phyloP scores from a whole-genome alignment of 2,797 vertebrate species.

The Fistularia commersonii region DNA sequence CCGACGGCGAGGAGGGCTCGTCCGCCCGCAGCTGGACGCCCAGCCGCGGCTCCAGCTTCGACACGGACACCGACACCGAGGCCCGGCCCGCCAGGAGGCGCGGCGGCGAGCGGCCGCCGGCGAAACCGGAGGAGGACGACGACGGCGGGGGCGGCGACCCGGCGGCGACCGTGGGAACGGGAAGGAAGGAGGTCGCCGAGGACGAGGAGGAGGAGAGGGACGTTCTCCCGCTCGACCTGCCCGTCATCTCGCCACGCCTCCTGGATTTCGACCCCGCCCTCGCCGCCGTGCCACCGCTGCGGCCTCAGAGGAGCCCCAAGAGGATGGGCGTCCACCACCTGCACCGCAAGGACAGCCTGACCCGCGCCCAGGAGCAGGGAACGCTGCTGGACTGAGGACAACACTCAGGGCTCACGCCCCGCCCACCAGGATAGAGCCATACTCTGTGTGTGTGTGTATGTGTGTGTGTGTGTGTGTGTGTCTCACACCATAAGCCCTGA shows the following conservation, averaged over 20 bases:
- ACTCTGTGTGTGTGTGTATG: conserved; percentile 31
- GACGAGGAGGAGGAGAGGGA: conserved; percentile 79
- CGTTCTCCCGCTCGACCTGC: conserved; percentile 72
- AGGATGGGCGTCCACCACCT: conserved; percentile 97
- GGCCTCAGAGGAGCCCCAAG: conserved; percentile 90
- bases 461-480: conserved; percentile 17
- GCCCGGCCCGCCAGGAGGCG: conserved; percentile 59
- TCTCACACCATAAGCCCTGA: not conserved
- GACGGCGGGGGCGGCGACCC: conserved; percentile 56
- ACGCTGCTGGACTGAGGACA: conserved; percentile 86
- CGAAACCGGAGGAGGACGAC: conserved; percentile 59
- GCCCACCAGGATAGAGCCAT: conserved; percentile 72
- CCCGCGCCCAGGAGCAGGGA: conserved; percentile 93
- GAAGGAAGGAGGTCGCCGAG: conserved; percentile 37
- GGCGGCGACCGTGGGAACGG: conserved; percentile 49
- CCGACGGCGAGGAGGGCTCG: conserved; percentile 83
- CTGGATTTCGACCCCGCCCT: conserved; percentile 65
- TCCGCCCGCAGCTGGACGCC: conserved; percentile 81
- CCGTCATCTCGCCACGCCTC: conserved; percentile 58
- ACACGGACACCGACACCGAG: conserved; percentile 81
- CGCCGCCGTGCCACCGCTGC: conserved; percentile 25
- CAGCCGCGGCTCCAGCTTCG: conserved; percentile 83
- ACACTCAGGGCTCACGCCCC: conserved; percentile 25
- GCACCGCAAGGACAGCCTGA: conserved; percentile 95
- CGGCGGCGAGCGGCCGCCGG: conserved; percentile 76